Conservation (phyloP, 1,140 invertebrate genomes). For the Belonocnema kinseyi region DNA sequence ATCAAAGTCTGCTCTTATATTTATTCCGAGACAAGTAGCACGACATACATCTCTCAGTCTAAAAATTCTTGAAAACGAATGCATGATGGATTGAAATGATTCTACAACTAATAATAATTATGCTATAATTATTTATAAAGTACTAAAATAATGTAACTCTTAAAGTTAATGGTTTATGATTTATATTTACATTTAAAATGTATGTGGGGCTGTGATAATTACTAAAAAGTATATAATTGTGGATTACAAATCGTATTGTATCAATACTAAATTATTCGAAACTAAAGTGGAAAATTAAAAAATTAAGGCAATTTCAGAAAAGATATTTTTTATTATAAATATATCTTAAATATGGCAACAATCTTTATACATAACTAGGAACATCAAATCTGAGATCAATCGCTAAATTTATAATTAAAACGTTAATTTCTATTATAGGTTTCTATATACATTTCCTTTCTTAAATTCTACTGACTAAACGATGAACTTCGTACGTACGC, state of each 20-base stretch:
- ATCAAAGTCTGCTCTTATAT: slow-evolving; percentile 54
- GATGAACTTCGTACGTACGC: neutral
- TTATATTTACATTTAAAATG: too few species aligned
- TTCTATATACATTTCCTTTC: slow-evolving; percentile 10
- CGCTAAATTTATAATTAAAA: slow-evolving; percentile 6
- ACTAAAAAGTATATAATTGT: too few species aligned
- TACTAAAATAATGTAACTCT: neutral
- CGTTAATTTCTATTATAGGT: neutral
- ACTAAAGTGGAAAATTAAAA: slow-evolving; percentile 14
- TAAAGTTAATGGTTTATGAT: neutral
- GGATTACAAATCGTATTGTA: neutral
- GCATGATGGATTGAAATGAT: slow-evolving; percentile 66
- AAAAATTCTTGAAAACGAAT: slow-evolving; percentile 60
- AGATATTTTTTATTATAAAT: slow-evolving; percentile 44
- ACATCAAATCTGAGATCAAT: slow-evolving; percentile 31
- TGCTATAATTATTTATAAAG: slow-evolving; percentile 34
- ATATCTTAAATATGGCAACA: slow-evolving; percentile 59
- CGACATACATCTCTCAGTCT: slow-evolving; percentile 56
- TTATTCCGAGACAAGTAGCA: slow-evolving; percentile 66
- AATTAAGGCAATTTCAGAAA: slow-evolving; percentile 18
- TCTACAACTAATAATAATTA: slow-evolving; percentile 43
- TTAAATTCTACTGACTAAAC: slow-evolving; percentile 13
- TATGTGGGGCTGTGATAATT: too few species aligned
- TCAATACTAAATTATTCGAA: neutral
- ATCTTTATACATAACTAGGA: slow-evolving; percentile 49